A percentile compares a stretch with the other conserved stretches of the same genome.
Conservation (phyloP, 2,888 invertebrate species). For the Leptinotarsa tumamoca region DNA sequence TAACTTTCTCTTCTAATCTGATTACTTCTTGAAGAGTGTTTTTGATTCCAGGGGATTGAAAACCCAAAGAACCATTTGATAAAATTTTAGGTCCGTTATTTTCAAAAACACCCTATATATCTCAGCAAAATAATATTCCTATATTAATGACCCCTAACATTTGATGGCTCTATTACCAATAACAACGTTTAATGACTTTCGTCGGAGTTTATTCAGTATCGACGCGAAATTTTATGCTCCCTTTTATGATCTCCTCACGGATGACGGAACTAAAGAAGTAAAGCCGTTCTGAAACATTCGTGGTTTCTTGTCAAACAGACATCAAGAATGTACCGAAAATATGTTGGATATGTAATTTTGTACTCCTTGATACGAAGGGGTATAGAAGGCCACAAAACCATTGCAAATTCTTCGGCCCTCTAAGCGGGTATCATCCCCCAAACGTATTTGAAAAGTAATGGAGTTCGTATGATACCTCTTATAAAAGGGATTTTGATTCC, state of each 20-base stretch:
- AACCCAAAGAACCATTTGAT: no score
- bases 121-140: background rate
- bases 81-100: background rate
- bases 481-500: no score
- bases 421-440: no score
- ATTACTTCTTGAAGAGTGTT: no score
- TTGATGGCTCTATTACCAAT: slow-evolving; percentile 5
- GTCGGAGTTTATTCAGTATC: slow-evolving; percentile 2
- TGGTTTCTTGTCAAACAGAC: background rate
- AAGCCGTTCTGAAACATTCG: background rate
- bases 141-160: background rate
- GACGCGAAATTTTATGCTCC: slow-evolving; percentile 13
- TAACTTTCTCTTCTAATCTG: no score
- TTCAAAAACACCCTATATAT: background rate
- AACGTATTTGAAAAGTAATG: no score
- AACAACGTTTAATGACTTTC: slow-evolving; percentile 17
- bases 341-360: no score
- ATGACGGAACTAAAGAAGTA: background rate
- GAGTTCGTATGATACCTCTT: no score
- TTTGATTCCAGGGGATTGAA: no score
- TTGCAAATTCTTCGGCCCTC: no score
- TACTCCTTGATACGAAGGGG: no score
- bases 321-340: background rate
- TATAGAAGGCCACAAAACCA: no score
- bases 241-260: slow-evolving; percentile 5